Evolutionary conservation across 2,888 invertebrate species (phyloP), one percentile per base, ranked within the genome.

Genomic region (Drosophila subsilvestris): DNA sequence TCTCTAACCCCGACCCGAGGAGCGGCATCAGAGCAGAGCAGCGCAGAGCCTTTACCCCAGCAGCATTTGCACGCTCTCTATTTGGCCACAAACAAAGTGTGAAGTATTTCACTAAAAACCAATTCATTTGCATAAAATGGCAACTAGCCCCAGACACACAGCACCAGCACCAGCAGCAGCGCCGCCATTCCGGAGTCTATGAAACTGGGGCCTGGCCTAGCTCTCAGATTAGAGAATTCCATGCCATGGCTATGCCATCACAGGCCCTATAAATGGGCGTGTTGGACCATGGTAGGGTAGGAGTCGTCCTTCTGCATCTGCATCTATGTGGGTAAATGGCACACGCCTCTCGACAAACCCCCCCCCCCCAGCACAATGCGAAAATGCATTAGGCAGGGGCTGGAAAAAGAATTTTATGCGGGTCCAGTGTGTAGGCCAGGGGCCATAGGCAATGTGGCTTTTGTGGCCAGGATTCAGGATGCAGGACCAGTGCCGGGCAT

Each of bases 121-220:
- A 88, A 89, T 89, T 88, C 88, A 86, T 86, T 86, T 86, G 88
- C 86, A 86, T 86, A 89, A 82, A 89, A 85, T 71, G 63, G 72
- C 82, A 87, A 76, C 76, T 72, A 66, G 75, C 50, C 62, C 54
- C 22, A 10, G 54, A 50, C 49, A 63, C 37, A 25, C 25, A 25
- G 25, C 22, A 37, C 14, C 14, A 20, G 53, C 22, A 22, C 22
- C 20, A 20, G 20, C 20, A 20, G 61, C 57, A 71, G 44, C 22
- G 54, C 61, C 56, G 18, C 32, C 43, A 25, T 18, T 18, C 32
- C 12, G 32, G 32, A 32, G 32, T 32, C 50, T 17, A 55, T 48
- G 68, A 61, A 63, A 49, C 66, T 45, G 55, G 51, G 57, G 44
- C 55, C 57, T 55, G 61, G 58, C 25, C 25, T 25, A 6, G 56